These are phyloP conservation scores for Telenomus remus DNA, from an alignment of 1,140 invertebrate species.

Conservation along the genomic window DNA sequence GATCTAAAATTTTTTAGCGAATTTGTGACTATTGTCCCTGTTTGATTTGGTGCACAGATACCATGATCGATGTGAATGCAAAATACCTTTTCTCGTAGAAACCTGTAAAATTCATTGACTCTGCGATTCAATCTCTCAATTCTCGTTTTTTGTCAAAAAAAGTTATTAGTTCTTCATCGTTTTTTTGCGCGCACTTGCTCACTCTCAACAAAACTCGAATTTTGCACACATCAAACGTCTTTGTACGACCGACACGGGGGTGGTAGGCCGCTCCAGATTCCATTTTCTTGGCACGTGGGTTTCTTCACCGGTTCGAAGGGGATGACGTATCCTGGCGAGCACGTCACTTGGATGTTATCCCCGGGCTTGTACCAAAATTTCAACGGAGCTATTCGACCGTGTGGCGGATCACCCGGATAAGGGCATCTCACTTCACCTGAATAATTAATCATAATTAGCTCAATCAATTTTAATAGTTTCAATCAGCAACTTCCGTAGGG, in stretches of 20 bases:
- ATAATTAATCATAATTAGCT: slow-evolving; percentile 47
- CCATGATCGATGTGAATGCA: no score
- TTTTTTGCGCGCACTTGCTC: slow-evolving; percentile 15
- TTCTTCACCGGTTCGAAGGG: slow-evolving; percentile 71
- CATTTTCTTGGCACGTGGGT: slow-evolving; percentile 72
- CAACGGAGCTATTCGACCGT: slow-evolving; percentile 82
- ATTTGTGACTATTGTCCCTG: no score
- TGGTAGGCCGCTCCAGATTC: slow-evolving; percentile 73
- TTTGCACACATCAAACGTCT: slow-evolving; percentile 69
- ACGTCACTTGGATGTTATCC: slow-evolving; percentile 83
- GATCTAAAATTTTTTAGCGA: no score
- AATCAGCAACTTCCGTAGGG: slow-evolving; percentile 1
- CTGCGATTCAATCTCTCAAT: slow-evolving; percentile 36
- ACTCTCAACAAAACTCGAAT: slow-evolving; percentile 17
- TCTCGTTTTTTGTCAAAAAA: slow-evolving; percentile 7
- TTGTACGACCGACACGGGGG: slow-evolving; percentile 75
- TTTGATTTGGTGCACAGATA: no score
- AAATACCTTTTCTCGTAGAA: slow-evolving; percentile 10
- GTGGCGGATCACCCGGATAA: slow-evolving; percentile 83
- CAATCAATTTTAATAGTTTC: slow-evolving; percentile 30
- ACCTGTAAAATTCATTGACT: slow-evolving; percentile 41
- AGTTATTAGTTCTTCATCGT: slow-evolving; percentile 9
- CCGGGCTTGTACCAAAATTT: slow-evolving; percentile 87
- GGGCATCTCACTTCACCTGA: slow-evolving; percentile 84
- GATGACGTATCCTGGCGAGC: slow-evolving; percentile 80